Percentiles rank a stretch among this genome's conserved stretches.
phyloP scores from a whole-genome alignment of 1,140 invertebrate species.

The Cepaea nemoralis region DNA sequence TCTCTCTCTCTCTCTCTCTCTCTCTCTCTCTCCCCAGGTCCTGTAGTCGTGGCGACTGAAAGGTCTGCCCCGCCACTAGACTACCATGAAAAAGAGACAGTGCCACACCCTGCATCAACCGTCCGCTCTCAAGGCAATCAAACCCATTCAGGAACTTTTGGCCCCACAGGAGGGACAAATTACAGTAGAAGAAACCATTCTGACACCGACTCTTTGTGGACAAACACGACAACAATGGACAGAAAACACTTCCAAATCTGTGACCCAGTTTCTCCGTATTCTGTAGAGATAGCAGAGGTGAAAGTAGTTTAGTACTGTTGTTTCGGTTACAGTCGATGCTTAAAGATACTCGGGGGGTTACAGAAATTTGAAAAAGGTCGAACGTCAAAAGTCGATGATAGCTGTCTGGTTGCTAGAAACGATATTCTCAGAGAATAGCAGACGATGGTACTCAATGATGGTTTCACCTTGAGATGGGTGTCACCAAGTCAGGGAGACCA shows the following conservation, averaged over 20 bases:
- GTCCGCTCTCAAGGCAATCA: background rate
- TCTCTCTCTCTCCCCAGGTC: too few species aligned
- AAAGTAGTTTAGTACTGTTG: background rate
- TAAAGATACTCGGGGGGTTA: background rate
- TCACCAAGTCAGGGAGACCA: background rate
- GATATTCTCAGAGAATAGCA: background rate
- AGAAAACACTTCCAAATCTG: background rate
- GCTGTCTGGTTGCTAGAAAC: background rate
- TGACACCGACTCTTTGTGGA: background rate
- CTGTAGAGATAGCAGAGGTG: background rate
- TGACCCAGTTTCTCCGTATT: background rate
- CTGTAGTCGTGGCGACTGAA: too few species aligned
- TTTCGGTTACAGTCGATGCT: background rate
- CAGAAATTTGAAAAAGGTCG: background rate
- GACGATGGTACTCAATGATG: background rate
- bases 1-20: too few species aligned
- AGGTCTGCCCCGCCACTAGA: too few species aligned
- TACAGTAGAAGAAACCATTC: background rate
- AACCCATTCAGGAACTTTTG: background rate
- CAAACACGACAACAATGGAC: background rate
- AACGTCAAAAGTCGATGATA: background rate
- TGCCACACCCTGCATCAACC: too few species aligned
- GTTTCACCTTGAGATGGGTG: background rate
- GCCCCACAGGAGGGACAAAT: background rate
- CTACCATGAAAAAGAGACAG: too few species aligned